These are phyloP conservation scores for Passer domesticus DNA, from an alignment of 2,113 vertebrate species.

Conservation along the genomic window DNA sequence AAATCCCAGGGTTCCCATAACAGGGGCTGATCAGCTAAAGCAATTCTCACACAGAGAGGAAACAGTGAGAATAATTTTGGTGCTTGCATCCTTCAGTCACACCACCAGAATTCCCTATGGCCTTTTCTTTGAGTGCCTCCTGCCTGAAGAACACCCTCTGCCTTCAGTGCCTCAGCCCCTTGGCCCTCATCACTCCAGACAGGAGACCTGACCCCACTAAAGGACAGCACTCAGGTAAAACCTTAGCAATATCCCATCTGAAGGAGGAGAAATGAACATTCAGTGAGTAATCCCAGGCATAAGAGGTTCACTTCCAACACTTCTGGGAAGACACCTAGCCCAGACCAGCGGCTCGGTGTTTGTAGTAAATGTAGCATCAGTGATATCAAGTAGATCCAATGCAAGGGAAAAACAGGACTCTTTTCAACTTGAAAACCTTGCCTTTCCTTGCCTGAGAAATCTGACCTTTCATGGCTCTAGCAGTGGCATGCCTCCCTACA, in stretches of 20 bases:
- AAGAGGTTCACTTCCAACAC: background rate
- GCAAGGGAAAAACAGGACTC: background rate
- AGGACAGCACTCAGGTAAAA: background rate
- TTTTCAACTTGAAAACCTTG: background rate
- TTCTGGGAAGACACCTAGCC: background rate
- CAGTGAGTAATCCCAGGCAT: background rate
- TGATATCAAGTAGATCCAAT: background rate
- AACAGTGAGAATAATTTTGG: constrained; percentile 30
- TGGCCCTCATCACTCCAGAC: background rate
- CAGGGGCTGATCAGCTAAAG: constrained; percentile 71
- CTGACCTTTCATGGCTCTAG: background rate
- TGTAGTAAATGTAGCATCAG: background rate
- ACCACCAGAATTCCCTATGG: background rate
- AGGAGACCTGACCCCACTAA: background rate
- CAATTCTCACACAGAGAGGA: constrained; percentile 61
- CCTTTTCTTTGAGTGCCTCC: background rate
- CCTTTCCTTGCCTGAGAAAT: background rate
- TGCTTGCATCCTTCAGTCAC: background rate
- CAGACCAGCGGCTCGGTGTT: background rate
- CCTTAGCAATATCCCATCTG: background rate
- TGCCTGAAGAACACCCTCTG: background rate
- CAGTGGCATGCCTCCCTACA: background rate
- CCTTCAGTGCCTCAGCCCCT: background rate
- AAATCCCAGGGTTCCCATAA: constrained; percentile 74
- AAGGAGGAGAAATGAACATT: background rate